These are phyloP conservation scores for Discoglossus pictus DNA, from an alignment of 2,797 vertebrate species.

Conservation along the genomic window DNA sequence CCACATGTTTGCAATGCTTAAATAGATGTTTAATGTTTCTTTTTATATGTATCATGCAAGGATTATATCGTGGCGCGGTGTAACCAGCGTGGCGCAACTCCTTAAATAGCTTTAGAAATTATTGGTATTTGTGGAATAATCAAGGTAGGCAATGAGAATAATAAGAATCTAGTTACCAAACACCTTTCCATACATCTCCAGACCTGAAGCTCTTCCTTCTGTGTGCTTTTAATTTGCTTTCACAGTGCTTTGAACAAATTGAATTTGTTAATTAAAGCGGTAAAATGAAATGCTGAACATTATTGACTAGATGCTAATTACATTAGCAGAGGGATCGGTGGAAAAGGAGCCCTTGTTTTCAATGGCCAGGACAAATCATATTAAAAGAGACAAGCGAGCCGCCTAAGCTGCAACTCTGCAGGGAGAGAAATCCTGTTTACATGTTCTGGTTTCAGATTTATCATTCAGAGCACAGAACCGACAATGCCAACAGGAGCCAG, in stretches of 20 bases:
- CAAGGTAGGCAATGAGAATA: slow-evolving; percentile 69
- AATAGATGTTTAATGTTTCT: too few relatives aligned
- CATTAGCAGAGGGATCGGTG: slow-evolving; percentile 88
- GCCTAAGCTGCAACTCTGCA: slow-evolving; percentile 69
- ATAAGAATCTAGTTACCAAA: slow-evolving; percentile 84
- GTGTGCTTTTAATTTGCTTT: slow-evolving; percentile 81
- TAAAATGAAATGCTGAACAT: slow-evolving; percentile 99
- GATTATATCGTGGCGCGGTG: too few relatives aligned
- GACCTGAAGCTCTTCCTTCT: slow-evolving; percentile 85
- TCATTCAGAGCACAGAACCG: slow-evolving; percentile 65
- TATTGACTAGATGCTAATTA: slow-evolving; percentile 99
- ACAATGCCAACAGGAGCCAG: slow-evolving; percentile 55
- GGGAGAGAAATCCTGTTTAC: slow-evolving; percentile 68
- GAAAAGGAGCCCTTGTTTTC: slow-evolving; percentile 82
- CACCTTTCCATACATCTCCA: slow-evolving; percentile 86
- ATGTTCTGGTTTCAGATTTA: slow-evolving; percentile 69
- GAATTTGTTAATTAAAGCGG: slow-evolving; percentile 99
- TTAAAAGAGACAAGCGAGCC: slow-evolving; percentile 78
- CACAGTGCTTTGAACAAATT: slow-evolving; percentile 92
- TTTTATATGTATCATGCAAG: too few relatives aligned
- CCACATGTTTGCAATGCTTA: too few relatives aligned
- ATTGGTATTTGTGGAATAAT: slow-evolving; percentile 26
- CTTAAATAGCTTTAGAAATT: slow-evolving; percentile 23
- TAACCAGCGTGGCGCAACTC: too few relatives aligned
- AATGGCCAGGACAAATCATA: slow-evolving; percentile 89